Evolutionary conservation across 2,113 vertebrate species (phyloP), one percentile per base, ranked within the genome.

Genomic region (Andinoacara biseriatus): DNA sequence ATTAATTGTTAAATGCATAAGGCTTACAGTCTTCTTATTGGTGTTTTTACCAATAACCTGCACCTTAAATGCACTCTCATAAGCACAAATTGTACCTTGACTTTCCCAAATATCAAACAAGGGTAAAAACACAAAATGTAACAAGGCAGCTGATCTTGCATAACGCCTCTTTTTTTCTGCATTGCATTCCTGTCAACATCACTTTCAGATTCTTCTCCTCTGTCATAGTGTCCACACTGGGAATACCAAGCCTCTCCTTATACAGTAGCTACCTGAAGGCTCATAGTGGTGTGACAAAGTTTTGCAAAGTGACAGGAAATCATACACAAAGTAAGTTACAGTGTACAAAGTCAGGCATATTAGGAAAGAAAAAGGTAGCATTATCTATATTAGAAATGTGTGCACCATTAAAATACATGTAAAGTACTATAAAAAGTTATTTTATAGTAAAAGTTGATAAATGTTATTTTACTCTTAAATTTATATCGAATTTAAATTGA

Each of bases 1-100:
- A 84, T 85, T 90, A 82, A 89, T 78, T 76, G 46, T 80, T 54
- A 78, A 60, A 33, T 60, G 58, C 58, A 76, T 77, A 72, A 78
- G 72, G 56, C 56, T 85, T 75, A 62, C 82, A 40, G 38, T 11
- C 10, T 40, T 40, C 10, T 43, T 43, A 43, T 43, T 43, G 40
- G 10, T 43, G 13, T 43, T 13, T 43, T 43, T 43, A 43, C n/a
- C n/a, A n/a, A n/a, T n/a, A n/a, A n/a, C n/a, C n/a, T 20, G 49
- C 5, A 29, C 11, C 63, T 18, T 1, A 69, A 69, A 4, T 69
- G 8, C 9, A 26, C 3, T 67, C 40, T 67, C 26, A 29, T 67
- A 67, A 49, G 20, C 5, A 49, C 24, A 69, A 13, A 10, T 49
- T 69, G 40, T 1, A 26, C 40, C 46, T 18, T 67, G 63, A 29